Percentiles rank a stretch among this genome's conserved stretches.
These are phyloP conservation scores for Dendroctonus ponderosae DNA, from an alignment of 1,140 invertebrate genomes.

Conservation along the genomic window DNA sequence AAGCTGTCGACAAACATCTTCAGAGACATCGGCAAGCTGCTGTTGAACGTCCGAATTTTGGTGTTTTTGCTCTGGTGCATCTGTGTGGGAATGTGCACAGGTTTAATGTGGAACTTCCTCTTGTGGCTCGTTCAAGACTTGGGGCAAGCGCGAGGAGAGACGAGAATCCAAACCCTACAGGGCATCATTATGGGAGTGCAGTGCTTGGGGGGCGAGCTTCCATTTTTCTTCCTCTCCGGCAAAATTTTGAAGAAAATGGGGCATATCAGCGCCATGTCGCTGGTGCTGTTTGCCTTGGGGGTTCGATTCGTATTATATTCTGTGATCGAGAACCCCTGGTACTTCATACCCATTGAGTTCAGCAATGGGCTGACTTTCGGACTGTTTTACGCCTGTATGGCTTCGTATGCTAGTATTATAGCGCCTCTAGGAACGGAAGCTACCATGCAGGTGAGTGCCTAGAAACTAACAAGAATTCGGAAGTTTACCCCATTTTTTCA, in stretches of 20 bases:
- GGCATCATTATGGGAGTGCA: slow-evolving; percentile 76
- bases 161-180: slow-evolving; percentile 76
- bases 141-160: slow-evolving; percentile 50
- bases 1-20: slow-evolving; percentile 63
- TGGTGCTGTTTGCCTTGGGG: slow-evolving; percentile 75
- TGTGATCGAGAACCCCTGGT: slow-evolving; percentile 75
- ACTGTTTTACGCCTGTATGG: slow-evolving; percentile 85
- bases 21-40: slow-evolving; percentile 62
- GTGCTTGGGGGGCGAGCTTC: slow-evolving; percentile 83
- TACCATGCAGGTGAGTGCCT: slow-evolving; percentile 67
- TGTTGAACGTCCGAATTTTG: slow-evolving; percentile 62
- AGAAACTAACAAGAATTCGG: neutral
- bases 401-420: slow-evolving; percentile 82
- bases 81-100: slow-evolving; percentile 79
- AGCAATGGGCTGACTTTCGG: slow-evolving; percentile 86
- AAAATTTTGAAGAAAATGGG: slow-evolving; percentile 78
- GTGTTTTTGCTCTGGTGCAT: slow-evolving; percentile 78
- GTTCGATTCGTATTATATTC: slow-evolving; percentile 82
- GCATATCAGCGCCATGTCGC: slow-evolving; percentile 76
- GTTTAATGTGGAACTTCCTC: slow-evolving; percentile 84
- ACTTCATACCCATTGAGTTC: slow-evolving; percentile 79
- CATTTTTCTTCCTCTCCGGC: slow-evolving; percentile 84
- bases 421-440: slow-evolving; percentile 83
- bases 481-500: slow-evolving; percentile 43
- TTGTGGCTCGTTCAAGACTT: slow-evolving; percentile 80